Evolutionary conservation across 2,113 vertebrate genomes (phyloP).

Genomic region (Zosterops lateralis): DNA sequence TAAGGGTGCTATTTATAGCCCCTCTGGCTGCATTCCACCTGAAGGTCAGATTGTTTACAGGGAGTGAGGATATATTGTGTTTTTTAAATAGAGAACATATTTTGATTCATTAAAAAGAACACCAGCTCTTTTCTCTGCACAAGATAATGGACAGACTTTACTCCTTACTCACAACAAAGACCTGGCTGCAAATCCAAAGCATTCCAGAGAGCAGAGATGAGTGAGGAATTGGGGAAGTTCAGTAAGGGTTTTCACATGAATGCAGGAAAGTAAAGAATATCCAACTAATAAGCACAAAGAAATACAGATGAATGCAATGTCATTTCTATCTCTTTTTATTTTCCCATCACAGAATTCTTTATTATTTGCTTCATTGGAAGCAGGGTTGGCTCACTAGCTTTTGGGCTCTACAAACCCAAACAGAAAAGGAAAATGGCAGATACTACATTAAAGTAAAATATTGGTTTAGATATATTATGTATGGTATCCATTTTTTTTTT

Average conservation of each 20-base stretch:
- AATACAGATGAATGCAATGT: neutral
- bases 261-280: neutral
- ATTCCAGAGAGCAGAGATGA: neutral
- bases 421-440: neutral
- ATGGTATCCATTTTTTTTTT: neutral
- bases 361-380: neutral
- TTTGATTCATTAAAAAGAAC: constrained; percentile 48
- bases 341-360: neutral
- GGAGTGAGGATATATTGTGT: constrained; percentile 62
- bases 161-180: neutral
- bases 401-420: neutral
- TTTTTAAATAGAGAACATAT: constrained; percentile 69
- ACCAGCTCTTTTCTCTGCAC: constrained; percentile 22
- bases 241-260: neutral
- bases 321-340: neutral
- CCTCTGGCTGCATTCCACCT: constrained; percentile 66
- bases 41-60: constrained; percentile 71
- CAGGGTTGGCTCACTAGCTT: neutral
- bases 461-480: neutral
- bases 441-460: neutral
- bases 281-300: neutral
- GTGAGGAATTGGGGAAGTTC: neutral
- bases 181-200: neutral
- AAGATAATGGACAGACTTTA: neutral
- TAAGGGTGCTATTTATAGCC: constrained; percentile 70